These are phyloP conservation scores for Euura saliciscinereae DNA, from an alignment of 1,140 invertebrate genomes.

Conservation along the genomic window DNA sequence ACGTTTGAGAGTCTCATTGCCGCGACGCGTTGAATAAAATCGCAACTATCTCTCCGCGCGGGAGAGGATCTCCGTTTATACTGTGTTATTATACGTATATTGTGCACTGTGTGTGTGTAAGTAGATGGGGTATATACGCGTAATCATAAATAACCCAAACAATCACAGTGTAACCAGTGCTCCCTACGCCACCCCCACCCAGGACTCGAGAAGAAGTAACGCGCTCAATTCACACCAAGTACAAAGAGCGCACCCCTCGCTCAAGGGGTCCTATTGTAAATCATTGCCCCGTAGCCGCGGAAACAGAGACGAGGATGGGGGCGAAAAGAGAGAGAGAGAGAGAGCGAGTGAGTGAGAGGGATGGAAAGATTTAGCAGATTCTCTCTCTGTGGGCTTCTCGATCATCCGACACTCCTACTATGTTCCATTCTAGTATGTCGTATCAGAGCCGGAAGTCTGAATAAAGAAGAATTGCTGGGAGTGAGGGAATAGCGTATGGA, in stretches of 20 bases:
- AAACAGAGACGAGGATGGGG: slow-evolving; percentile 4
- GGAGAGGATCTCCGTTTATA: too few species aligned
- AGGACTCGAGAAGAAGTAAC: slow-evolving; percentile 24
- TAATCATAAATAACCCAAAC: slow-evolving; percentile 52
- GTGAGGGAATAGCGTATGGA: background rate
- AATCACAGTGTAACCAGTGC: slow-evolving; percentile 32
- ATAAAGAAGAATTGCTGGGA: background rate
- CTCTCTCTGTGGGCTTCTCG: background rate
- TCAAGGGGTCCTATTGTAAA: slow-evolving; percentile 37
- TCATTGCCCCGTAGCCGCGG: slow-evolving; percentile 35
- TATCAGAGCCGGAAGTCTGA: slow-evolving; percentile 1
- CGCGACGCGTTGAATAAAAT: background rate
- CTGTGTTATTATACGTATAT: too few species aligned
- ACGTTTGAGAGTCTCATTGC: too few species aligned
- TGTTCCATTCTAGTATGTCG: background rate
- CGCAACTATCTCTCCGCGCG: background rate
- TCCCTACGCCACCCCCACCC: slow-evolving; percentile 13
- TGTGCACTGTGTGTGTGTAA: too few species aligned
- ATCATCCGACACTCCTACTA: background rate
- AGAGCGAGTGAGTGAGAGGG: background rate
- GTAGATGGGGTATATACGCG: background rate
- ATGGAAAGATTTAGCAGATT: background rate
- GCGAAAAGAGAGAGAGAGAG: background rate
- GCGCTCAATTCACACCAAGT: slow-evolving; percentile 45
- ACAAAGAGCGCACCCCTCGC: slow-evolving; percentile 45